Conservation (phyloP, 2,888 invertebrate genomes). For the Apocheima hispidaria region DNA sequence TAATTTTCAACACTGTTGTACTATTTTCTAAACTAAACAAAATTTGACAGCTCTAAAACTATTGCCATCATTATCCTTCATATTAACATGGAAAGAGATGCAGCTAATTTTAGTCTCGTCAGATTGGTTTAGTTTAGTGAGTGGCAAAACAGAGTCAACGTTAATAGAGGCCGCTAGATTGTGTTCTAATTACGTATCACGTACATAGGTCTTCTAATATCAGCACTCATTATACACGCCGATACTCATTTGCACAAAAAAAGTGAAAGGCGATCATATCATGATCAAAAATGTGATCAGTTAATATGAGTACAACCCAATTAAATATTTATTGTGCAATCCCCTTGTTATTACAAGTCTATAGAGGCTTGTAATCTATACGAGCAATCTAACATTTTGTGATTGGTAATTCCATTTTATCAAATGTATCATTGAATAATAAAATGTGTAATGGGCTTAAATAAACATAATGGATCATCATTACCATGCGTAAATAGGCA, state of each 20-base stretch:
- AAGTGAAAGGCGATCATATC: slow-evolving; percentile 75
- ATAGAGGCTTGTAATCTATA: slow-evolving; percentile 70
- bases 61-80: too few species aligned
- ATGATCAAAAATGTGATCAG: slow-evolving; percentile 77
- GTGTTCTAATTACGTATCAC: not conserved
- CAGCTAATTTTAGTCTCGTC: not conserved
- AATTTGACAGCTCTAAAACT: too few species aligned
- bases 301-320: slow-evolving; percentile 77
- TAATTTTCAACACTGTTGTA: too few species aligned
- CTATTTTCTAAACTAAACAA: too few species aligned
- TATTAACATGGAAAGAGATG: too few species aligned
- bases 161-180: too few species aligned
- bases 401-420: slow-evolving; percentile 69
- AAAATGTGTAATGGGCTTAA: slow-evolving; percentile 23
- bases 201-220: slow-evolving; percentile 12
- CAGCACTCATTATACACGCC: slow-evolving; percentile 45
- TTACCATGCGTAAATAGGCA: not conserved
- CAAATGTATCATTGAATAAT: slow-evolving; percentile 63
- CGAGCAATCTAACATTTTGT: slow-evolving; percentile 70
- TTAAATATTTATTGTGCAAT: slow-evolving; percentile 79
- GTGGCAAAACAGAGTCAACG: too few species aligned
- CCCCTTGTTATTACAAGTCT: slow-evolving; percentile 64
- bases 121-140: too few species aligned
- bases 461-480: not conserved
- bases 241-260: slow-evolving; percentile 65